phyloP scores from a whole-genome alignment of 2,797 vertebrate genomes.

The Hapalemur alaotrensis region DNA sequence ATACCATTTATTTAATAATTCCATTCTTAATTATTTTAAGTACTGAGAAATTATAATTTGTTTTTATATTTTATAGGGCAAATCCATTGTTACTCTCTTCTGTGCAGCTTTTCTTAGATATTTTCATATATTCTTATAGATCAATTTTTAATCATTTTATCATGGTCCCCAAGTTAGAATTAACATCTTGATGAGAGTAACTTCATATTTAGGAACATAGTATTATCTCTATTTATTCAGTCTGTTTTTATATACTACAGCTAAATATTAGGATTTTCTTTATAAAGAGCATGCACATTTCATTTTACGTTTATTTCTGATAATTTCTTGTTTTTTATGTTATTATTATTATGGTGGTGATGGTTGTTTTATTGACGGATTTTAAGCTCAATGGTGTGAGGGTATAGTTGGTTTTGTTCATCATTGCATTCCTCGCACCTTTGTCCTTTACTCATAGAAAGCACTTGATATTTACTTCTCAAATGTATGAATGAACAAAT shows the following conservation, averaged over 20 bases:
- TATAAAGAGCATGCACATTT: neutral
- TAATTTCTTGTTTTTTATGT: neutral
- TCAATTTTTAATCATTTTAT: neutral
- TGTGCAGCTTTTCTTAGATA: neutral
- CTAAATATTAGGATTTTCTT: neutral
- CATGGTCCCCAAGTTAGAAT: neutral
- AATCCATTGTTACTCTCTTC: neutral
- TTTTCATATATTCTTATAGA: neutral
- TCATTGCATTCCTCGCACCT: neutral
- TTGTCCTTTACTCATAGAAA: neutral
- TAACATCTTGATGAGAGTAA: neutral
- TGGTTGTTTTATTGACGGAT: neutral
- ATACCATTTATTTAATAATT: neutral
- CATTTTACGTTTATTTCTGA: neutral
- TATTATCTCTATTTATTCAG: neutral
- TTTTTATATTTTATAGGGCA: neutral
- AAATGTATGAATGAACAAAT: neutral
- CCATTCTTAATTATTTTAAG: neutral
- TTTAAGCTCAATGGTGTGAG: neutral
- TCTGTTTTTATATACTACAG: neutral
- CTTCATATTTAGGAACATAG: neutral
- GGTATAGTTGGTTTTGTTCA: neutral
- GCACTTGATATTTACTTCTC: neutral
- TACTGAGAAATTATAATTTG: neutral
- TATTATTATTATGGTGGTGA: neutral